Base-by-base conservation (phyloP, 2,113 vertebrate genomes). In the Tyrannus savana region DNA sequence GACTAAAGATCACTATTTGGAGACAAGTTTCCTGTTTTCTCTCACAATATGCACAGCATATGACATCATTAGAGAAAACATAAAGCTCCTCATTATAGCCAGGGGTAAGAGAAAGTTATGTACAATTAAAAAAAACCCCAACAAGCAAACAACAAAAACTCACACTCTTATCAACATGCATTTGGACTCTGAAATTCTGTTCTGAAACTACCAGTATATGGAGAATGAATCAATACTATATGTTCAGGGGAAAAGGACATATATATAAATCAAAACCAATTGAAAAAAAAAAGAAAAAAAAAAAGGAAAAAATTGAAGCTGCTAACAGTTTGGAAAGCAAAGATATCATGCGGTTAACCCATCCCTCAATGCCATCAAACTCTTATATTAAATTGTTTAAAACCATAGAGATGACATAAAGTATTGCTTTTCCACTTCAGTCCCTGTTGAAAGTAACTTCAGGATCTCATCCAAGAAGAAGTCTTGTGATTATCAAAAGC, bases 181-280 rank as follows among this genome's bases (percentile, higher is more conserved):
- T 42, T 77, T 50, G 64, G 22, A 68, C 23, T 63, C 44, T 64
- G 31, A 77, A 84, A 73, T 58, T 56, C 46, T 23, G 19, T n/a
- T 41, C 31, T 66, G 31, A 22, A 69, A 21, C 6, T 17, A 69
- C 10, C 12, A 44, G 24, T 30, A 6, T 19, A 62, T 6, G 4
- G 37, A 66, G 42, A 76, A 84, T 9, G 12, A 62, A 67, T 31
- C 3, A 3, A 7, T 28, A 50, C 13, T 64, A 44, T 5, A 33
- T 39, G 12, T 14, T 22, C 24, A 47, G 30, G 17, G 31, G 10
- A 91, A 39, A 92, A 77, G 3, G 35, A 52, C 14, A 62, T n/a
- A 77, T 46, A n/a, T 22, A 27, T 3, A 60, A n/a, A 3, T 27
- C 12, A 17, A 10, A 0, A 4, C 2, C 1, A 73, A 42, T 14